Percentiles rank a stretch among this genome's conserved stretches.
phyloP scores from a whole-genome alignment of 2,888 invertebrate genomes.

The Helicoverpa assulta region DNA sequence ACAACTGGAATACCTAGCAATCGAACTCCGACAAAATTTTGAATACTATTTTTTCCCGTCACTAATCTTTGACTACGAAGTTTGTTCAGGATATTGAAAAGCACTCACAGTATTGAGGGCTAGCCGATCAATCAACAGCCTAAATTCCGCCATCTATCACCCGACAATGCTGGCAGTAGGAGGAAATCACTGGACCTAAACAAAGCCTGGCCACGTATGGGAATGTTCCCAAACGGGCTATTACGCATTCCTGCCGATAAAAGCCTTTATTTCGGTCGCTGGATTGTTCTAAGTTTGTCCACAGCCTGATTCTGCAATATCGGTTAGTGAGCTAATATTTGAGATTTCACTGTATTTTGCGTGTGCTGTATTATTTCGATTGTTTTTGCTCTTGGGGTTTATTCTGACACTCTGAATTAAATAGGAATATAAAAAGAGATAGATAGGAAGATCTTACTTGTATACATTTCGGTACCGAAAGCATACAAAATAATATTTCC shows the following conservation, averaged over 20 bases:
- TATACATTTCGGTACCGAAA: too few species aligned
- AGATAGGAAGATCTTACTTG: too few species aligned
- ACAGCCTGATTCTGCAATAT: slow-evolving; percentile 54
- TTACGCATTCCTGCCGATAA: slow-evolving; percentile 59
- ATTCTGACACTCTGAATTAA: not conserved
- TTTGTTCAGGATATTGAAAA: slow-evolving; percentile 11
- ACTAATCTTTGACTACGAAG: not conserved
- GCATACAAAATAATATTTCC: too few species aligned
- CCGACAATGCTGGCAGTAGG: slow-evolving; percentile 26
- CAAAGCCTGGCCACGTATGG: slow-evolving; percentile 52
- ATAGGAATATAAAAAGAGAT: not conserved
- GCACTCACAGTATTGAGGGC: slow-evolving; percentile 20
- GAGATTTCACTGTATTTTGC: slow-evolving; percentile 14
- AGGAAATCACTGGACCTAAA: slow-evolving; percentile 54
- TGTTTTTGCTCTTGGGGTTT: not conserved
- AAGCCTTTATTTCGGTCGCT: slow-evolving; percentile 58
- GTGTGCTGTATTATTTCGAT: slow-evolving; percentile 10
- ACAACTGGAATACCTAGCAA: too few species aligned
- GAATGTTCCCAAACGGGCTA: slow-evolving; percentile 38
- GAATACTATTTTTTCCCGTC: not conserved
- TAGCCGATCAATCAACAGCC: slow-evolving; percentile 58
- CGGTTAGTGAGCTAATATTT: slow-evolving; percentile 33
- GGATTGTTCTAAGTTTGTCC: slow-evolving; percentile 47
- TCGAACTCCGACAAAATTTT: not conserved
- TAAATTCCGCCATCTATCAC: slow-evolving; percentile 55